Evolutionary conservation across 2,797 vertebrate genomes (phyloP), one percentile per base, ranked within the genome.

Genomic region (Xenentodon cancila): DNA sequence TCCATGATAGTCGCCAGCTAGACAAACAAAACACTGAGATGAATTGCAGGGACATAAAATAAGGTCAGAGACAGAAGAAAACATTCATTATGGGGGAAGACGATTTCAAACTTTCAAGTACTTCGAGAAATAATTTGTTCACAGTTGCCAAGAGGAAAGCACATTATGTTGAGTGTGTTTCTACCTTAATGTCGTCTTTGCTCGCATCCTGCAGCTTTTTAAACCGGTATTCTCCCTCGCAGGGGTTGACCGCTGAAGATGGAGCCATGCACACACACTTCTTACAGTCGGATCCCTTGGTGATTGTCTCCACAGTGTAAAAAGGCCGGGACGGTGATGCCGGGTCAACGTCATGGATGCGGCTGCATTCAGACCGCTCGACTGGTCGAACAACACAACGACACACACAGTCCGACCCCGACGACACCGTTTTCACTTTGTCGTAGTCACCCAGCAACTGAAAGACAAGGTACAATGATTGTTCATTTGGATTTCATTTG

Each of bases 361-460:
- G 90, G 30, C 87, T 90, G 85, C 97, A 98, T 73, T 96, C 94
- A 0, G 93, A 92, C 0, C 95, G 93, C 64, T 93, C 94, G 84
- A 98, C 84, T 3, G 97, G 97, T 44, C 93, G 93, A 68, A 98
- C 96, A 22, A 97, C 84, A 64, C 97, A 98, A 75, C 96, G 96
- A 77, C 97, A 98, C 51, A 91, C 93, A 48, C 97, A 98, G 91
- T 97, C 89, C 0, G 95, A 93, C 69, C 97, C 97, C 37, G 97
- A 96, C 0, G 97, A 96, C 68, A 97, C 88, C 0, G 95, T 96
- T 89, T 96, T 98, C 50, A 98, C 96, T 85, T 98, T 97, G 92
- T 98, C 96, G 18, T 98, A 97, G 84, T 98, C 97, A 17, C 95
- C 95, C 75, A 98, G 82, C 68, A 98, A 65, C 97, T 98, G 78